Evolutionary conservation across 2,888 invertebrate species (phyloP).

Genomic region (Dicroscelio sp.): DNA sequence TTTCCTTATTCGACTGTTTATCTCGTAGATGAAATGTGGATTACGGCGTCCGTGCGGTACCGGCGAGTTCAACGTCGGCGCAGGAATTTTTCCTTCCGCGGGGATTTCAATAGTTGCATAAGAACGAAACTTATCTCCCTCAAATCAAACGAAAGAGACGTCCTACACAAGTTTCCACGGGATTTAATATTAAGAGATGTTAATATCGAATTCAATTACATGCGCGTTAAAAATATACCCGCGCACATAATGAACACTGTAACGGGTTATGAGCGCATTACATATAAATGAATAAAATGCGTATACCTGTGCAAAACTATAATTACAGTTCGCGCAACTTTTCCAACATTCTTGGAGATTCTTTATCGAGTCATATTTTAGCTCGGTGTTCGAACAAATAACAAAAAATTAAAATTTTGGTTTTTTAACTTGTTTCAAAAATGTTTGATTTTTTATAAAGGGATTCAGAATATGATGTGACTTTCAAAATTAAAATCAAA

Average conservation of each 20-base stretch:
- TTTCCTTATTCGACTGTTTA: neutral
- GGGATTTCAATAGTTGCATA: conserved; percentile 75
- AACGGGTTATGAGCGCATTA: conserved; percentile 43
- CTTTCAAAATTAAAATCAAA: no score
- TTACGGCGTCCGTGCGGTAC: conserved; percentile 40
- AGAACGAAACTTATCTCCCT: conserved; percentile 64
- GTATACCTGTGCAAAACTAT: no score
- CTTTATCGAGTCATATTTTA: no score
- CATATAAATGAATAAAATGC: conserved; percentile 12
- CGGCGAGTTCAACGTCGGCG: conserved; percentile 86
- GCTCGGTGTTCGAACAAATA: no score
- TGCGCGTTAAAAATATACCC: conserved; percentile 26
- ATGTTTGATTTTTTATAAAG: no score
- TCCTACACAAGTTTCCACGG: conserved; percentile 60
- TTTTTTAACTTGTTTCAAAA: no score
- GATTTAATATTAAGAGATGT: conserved; percentile 66
- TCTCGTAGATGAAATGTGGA: conserved; percentile 48
- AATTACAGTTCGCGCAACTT: no score
- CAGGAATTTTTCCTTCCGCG: conserved; percentile 73
- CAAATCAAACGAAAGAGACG: conserved; percentile 56
- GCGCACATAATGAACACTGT: conserved; percentile 23
- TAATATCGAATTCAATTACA: conserved; percentile 67
- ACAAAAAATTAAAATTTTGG: no score
- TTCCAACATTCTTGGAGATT: no score
- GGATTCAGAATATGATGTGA: no score